A percentile compares a stretch with the other conserved stretches of the same genome.
Evolutionary conservation across 2,113 vertebrate genomes (phyloP).

Genomic region (Grammomys surdaster): DNA sequence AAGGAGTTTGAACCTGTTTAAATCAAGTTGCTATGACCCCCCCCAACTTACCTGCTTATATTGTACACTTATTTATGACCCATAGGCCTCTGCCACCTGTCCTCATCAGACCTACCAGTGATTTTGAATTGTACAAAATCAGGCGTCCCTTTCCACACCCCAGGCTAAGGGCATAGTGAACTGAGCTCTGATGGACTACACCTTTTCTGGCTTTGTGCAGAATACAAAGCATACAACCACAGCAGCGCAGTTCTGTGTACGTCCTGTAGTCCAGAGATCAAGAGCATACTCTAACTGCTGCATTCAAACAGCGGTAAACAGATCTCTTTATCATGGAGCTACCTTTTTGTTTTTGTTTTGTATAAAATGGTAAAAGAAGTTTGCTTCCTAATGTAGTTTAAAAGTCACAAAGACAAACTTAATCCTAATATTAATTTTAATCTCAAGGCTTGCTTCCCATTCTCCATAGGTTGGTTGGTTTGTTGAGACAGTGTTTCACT

Average conservation of each 20-base stretch:
- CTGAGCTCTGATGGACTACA: not conserved
- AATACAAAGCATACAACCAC: accelerated
- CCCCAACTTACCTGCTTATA: not conserved
- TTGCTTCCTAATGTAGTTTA: not conserved
- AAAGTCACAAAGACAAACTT: not conserved
- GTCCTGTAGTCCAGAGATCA: not conserved
- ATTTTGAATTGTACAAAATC: not conserved
- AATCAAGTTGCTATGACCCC: not conserved
- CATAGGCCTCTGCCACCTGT: not conserved
- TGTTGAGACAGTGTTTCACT: not conserved
- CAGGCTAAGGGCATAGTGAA: not conserved
- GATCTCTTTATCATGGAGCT: not conserved
- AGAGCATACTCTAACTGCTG: not conserved
- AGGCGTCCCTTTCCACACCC: not conserved
- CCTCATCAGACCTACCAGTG: not conserved
- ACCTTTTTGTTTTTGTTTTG: not conserved
- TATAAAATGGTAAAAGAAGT: not conserved
- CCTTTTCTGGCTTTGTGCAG: not conserved
- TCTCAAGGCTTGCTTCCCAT: not conserved
- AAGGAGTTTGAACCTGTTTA: slow-evolving; percentile 25
- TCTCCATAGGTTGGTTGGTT: not conserved
- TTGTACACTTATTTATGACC: not conserved
- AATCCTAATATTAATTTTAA: not conserved
- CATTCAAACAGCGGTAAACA: not conserved
- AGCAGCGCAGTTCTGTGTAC: accelerated